These are phyloP conservation scores for Adineta ricciae DNA, from an alignment of 2,888 invertebrate genomes.

Conservation along the genomic window DNA sequence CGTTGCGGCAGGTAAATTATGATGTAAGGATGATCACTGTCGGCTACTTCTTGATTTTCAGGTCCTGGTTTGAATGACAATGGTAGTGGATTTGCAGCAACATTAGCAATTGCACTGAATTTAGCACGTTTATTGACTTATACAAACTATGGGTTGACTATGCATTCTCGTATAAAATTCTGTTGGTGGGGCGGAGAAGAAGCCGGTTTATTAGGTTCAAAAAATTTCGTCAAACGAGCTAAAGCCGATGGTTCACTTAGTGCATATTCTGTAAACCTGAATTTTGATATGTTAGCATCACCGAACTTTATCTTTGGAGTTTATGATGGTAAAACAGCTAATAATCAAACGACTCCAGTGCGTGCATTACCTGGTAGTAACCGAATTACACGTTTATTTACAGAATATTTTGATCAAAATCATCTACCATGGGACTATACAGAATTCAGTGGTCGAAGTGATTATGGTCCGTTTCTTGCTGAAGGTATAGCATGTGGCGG, in stretches of 20 bases:
- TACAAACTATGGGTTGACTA: not conserved
- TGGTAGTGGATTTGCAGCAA: not conserved
- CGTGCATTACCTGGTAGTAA: constrained; percentile 14
- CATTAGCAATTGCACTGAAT: not conserved
- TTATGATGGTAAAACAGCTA: not conserved
- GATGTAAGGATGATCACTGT: too few species aligned
- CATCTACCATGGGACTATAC: constrained; percentile 2
- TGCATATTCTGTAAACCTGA: not conserved
- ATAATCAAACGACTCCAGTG: not conserved
- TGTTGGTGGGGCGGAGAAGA: not conserved
- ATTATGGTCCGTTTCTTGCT: constrained; percentile 20
- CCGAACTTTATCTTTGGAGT: constrained; percentile 9
- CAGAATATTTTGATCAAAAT: not conserved
- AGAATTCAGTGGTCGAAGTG: constrained; percentile 16
- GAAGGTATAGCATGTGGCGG: constrained; percentile 11
- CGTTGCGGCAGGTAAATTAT: not conserved
- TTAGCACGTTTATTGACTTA: not conserved
- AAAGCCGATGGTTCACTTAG: not conserved
- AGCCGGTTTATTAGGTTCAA: not conserved
- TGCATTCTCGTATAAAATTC: not conserved
- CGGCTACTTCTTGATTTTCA: not conserved
- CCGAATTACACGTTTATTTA: not conserved
- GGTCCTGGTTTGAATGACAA: not conserved
- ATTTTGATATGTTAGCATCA: constrained; percentile 20
- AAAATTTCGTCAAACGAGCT: not conserved